Conservation (phyloP, 2,797 vertebrate species). For the Hippoglossus hippoglossus region DNA sequence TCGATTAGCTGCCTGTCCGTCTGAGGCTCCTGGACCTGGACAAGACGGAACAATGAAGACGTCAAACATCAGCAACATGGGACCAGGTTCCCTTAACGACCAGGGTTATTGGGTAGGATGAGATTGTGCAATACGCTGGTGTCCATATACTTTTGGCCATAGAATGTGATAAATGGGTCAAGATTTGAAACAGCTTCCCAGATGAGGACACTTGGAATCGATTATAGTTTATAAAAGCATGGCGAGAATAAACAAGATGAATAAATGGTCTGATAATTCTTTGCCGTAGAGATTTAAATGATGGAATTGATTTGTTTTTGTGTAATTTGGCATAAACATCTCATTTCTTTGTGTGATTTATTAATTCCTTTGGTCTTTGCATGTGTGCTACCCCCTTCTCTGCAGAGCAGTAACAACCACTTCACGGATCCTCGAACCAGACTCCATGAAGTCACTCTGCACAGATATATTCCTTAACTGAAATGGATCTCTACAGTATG, state of each 20-base stretch:
- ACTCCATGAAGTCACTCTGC: conserved; percentile 20
- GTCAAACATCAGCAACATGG: too few species aligned
- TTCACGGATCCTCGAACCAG: neutral
- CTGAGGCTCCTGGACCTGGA: conserved; percentile 94
- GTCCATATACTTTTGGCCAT: neutral
- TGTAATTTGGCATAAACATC: neutral
- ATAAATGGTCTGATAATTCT: neutral
- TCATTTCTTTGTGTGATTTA: neutral
- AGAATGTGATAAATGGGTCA: too few species aligned
- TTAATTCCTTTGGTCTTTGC: neutral
- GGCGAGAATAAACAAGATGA: too few species aligned
- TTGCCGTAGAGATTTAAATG: too few species aligned
- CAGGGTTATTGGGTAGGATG: neutral
- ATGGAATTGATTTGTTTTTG: neutral
- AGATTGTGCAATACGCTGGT: neutral
- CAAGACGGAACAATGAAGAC: neutral
- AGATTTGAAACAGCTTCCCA: too few species aligned
- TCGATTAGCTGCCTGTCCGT: conserved; percentile 96
- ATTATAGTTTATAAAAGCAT: too few species aligned
- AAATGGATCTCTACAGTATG: conserved; percentile 36
- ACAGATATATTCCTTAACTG: conserved; percentile 39
- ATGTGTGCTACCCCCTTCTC: neutral
- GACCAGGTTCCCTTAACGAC: too few species aligned
- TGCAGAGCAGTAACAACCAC: neutral
- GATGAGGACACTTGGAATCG: too few species aligned